A percentile compares a stretch with the other conserved stretches of the same genome.
These are phyloP conservation scores for Patagioenas fasciata DNA, from an alignment of 2,113 vertebrate species.

Conservation along the genomic window DNA sequence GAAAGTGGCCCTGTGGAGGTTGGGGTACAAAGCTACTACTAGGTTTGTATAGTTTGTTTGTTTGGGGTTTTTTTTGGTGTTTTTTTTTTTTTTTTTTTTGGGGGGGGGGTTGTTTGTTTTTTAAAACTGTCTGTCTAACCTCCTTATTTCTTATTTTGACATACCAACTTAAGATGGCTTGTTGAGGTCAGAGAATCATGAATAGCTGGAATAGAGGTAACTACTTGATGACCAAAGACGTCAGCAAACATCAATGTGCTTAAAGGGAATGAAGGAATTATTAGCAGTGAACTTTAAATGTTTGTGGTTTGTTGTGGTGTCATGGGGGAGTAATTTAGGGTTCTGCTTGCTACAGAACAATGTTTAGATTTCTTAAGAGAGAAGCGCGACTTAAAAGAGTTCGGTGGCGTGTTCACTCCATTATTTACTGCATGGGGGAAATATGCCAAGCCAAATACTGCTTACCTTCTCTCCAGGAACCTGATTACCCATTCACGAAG, in stretches of 20 bases:
- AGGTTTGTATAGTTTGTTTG: background rate
- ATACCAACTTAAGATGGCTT: background rate
- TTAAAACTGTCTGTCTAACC: background rate
- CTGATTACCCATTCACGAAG: no score
- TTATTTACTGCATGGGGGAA: no score
- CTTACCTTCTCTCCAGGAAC: no score
- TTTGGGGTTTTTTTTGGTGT: no score
- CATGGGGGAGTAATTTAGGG: no score
- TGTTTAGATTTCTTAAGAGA: no score
- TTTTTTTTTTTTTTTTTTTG: no score
- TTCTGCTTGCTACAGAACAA: no score
- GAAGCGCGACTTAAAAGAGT: no score
- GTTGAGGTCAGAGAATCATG: slow-evolving; percentile 21
- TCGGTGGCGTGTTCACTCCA: no score
- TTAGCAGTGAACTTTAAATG: background rate
- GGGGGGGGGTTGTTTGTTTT: no score
- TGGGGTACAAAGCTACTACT: background rate
- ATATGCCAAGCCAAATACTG: no score
- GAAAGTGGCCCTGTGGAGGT: background rate
- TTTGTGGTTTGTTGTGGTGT: background rate
- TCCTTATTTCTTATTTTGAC: background rate
- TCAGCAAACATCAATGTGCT: background rate
- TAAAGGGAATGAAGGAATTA: background rate
- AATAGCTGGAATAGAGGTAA: background rate
- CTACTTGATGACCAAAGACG: background rate